phyloP scores from a whole-genome alignment of 2,888 invertebrate genomes.

The Taenaris catops region DNA sequence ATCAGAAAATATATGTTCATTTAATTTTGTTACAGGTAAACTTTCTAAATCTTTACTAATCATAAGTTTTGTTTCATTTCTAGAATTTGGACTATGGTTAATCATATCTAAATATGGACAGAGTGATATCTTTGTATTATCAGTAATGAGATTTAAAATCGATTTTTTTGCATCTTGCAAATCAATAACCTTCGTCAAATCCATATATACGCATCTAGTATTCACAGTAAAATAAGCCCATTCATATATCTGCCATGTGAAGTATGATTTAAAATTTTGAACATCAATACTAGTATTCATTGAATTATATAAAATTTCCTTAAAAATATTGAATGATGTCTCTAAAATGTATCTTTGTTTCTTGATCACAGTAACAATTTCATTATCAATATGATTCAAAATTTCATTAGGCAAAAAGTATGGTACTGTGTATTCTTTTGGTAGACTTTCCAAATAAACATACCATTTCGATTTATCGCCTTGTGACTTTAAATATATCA shows the following conservation, averaged over 20 bases:
- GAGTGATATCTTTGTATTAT: constrained; percentile 84
- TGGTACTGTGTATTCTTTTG: constrained; percentile 82
- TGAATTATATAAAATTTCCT: constrained; percentile 55
- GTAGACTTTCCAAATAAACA: constrained; percentile 85
- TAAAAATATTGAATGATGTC: constrained; percentile 61
- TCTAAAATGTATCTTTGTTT: constrained; percentile 72
- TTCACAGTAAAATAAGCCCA: constrained; percentile 94
- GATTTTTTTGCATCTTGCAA: constrained; percentile 59
- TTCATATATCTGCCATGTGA: constrained; percentile 80
- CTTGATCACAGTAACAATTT: constrained; percentile 71
- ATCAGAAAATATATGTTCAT: constrained; percentile 51
- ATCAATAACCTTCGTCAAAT: constrained; percentile 64
- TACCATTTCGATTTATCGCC: constrained; percentile 76
- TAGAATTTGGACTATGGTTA: constrained; percentile 86
- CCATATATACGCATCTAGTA: constrained; percentile 90
- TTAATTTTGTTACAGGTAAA: constrained; percentile 42
- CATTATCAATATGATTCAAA: constrained; percentile 75
- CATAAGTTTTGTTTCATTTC: constrained; percentile 72
- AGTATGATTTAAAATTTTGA: constrained; percentile 52
- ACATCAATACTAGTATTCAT: constrained; percentile 51
- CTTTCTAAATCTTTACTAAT: constrained; percentile 49
- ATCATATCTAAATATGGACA: constrained; percentile 95
- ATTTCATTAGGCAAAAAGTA: constrained; percentile 82
- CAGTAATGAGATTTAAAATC: constrained; percentile 63
- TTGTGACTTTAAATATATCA: constrained; percentile 83